Percentiles rank a stretch among this genome's conserved stretches.
Evolutionary conservation across 2,888 invertebrate genomes (phyloP).

Genomic region (Sminthurinus aureus): DNA sequence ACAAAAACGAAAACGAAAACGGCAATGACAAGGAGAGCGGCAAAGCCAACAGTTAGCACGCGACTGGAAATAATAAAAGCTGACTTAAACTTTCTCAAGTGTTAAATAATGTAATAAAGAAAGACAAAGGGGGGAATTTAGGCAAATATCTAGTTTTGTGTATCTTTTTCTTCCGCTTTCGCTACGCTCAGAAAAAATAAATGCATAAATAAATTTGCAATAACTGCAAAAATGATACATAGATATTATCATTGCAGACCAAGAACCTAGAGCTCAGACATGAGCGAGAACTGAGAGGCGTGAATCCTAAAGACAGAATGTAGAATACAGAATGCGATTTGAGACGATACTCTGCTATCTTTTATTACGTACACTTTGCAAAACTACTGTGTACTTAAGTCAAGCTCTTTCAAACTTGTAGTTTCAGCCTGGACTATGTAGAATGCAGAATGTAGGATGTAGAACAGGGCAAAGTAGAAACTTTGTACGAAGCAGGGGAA

Average conservation of each 20-base stretch:
- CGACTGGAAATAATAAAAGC: no score
- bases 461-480: background rate
- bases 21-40: no score
- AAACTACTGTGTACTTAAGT: no score
- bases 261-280: background rate
- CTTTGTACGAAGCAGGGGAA: background rate
- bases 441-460: background rate
- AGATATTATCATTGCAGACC: background rate
- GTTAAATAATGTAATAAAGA: background rate
- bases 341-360: no score
- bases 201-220: slow-evolving; percentile 10
- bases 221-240: background rate
- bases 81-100: background rate
- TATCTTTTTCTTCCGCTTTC: background rate
- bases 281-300: no score
- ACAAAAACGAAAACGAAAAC: no score
- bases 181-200: background rate
- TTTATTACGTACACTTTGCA: no score
- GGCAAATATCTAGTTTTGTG: no score
- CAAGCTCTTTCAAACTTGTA: no score
- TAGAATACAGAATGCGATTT: no score
- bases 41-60: no score
- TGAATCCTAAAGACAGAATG: no score
- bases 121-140: background rate
- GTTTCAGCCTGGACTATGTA: background rate